Evolutionary conservation across 2,888 invertebrate species (phyloP).

Genomic region (Pristionchus arcanus): DNA sequence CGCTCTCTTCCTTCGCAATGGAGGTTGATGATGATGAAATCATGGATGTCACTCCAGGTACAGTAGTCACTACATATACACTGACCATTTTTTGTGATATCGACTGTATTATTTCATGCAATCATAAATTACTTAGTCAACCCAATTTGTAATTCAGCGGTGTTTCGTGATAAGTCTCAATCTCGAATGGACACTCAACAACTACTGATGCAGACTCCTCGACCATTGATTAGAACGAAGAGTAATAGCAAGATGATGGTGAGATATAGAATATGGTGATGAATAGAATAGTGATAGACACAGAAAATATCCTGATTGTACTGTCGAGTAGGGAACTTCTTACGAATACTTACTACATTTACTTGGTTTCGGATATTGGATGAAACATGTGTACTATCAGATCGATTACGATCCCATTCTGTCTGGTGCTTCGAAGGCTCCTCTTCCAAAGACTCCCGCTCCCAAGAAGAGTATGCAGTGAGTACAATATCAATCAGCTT

Average conservation of each 20-base stretch:
- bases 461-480: constrained; percentile 13
- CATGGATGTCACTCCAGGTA: constrained; percentile 18
- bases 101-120: neutral
- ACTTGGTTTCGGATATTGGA: neutral
- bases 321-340: no score
- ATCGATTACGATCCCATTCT: constrained; percentile 11
- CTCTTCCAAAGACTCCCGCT: constrained; percentile 30
- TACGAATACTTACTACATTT: no score
- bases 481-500: neutral
- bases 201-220: neutral
- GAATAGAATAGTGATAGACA: neutral
- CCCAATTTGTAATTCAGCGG: neutral
- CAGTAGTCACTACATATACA: neutral
- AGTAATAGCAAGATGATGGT: neutral
- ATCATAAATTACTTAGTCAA: neutral
- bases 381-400: neutral
- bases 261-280: neutral
- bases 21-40: constrained; percentile 12
- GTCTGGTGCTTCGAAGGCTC: neutral
- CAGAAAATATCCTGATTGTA: neutral
- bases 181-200: neutral
- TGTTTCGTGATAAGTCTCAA: neutral
- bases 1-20: constrained; percentile 15
- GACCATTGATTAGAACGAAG: neutral
- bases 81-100: neutral